Conservation (phyloP, 2,888 invertebrate species). For the Orthosia gothica region DNA sequence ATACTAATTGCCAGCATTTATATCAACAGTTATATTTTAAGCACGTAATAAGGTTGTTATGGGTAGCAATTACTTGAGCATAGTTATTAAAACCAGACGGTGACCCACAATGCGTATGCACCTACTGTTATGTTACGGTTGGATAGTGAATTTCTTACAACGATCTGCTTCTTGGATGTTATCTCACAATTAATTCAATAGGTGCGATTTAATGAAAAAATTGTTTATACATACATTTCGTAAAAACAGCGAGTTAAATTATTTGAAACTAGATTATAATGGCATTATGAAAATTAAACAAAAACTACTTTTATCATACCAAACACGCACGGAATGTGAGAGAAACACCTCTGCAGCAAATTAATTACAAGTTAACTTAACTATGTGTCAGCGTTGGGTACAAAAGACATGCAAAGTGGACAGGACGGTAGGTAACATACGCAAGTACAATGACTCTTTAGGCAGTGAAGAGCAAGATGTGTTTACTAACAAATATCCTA, state of each 20-base stretch:
- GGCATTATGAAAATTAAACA: slow-evolving; percentile 39
- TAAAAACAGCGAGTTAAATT: slow-evolving; percentile 38
- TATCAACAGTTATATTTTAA: slow-evolving; percentile 72
- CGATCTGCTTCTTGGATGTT: slow-evolving; percentile 56
- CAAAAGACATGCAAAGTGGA: slow-evolving; percentile 13
- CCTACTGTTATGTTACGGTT: slow-evolving; percentile 71
- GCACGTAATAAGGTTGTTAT: slow-evolving; percentile 69
- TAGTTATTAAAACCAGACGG: slow-evolving; percentile 70
- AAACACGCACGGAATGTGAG: slow-evolving; percentile 16
- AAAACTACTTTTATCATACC: not conserved
- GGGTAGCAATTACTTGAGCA: slow-evolving; percentile 66
- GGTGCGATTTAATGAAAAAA: slow-evolving; percentile 31
- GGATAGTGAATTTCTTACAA: slow-evolving; percentile 63
- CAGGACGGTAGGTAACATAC: slow-evolving; percentile 1
- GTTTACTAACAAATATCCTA: slow-evolving; percentile 10
- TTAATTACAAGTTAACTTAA: slow-evolving; percentile 1
- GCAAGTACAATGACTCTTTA: not conserved
- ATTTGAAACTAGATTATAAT: slow-evolving; percentile 39
- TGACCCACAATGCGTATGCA: slow-evolving; percentile 69
- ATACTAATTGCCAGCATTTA: slow-evolving; percentile 69
- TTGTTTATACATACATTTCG: slow-evolving; percentile 51
- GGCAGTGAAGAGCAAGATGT: not conserved
- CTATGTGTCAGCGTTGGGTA: not conserved
- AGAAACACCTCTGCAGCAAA: not conserved
- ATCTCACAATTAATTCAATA: slow-evolving; percentile 52